Evolutionary conservation across 2,113 vertebrate species (phyloP).

Genomic region (Ictalurus furcatus): DNA sequence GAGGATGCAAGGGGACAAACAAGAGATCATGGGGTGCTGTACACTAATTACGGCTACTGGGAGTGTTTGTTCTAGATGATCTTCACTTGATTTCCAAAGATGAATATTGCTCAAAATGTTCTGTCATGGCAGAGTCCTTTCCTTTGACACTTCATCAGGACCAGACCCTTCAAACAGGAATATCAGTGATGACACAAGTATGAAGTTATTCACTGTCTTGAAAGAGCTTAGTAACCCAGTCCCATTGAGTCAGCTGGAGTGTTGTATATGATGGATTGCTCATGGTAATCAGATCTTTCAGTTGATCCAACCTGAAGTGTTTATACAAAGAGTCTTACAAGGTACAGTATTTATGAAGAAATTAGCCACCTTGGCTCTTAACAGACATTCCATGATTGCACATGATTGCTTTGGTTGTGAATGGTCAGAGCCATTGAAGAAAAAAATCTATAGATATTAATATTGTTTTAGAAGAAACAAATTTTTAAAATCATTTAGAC

Average conservation of each 20-base stretch:
- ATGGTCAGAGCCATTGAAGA: neutral
- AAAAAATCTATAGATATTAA: neutral
- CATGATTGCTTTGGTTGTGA: neutral
- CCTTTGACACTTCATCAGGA: neutral
- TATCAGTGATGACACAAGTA: neutral
- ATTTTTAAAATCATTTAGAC: neutral
- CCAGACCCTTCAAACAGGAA: neutral
- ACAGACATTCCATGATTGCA: too few relatives aligned
- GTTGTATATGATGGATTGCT: neutral
- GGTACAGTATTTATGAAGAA: neutral
- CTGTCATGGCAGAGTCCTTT: neutral
- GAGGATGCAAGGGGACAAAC: too few relatives aligned
- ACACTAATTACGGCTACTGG: neutral
- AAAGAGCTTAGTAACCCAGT: neutral
- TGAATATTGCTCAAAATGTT: neutral
- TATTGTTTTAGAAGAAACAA: neutral
- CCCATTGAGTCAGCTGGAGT: neutral
- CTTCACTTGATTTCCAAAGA: neutral
- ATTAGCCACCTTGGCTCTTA: neutral
- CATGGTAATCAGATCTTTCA: neutral
- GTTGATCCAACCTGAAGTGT: neutral
- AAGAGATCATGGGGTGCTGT: neutral
- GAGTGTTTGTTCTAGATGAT: neutral
- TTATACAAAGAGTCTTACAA: neutral
- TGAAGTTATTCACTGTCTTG: neutral